phyloP scores from a whole-genome alignment of 2,888 invertebrate genomes.

The Ennomos fuscantarius region DNA sequence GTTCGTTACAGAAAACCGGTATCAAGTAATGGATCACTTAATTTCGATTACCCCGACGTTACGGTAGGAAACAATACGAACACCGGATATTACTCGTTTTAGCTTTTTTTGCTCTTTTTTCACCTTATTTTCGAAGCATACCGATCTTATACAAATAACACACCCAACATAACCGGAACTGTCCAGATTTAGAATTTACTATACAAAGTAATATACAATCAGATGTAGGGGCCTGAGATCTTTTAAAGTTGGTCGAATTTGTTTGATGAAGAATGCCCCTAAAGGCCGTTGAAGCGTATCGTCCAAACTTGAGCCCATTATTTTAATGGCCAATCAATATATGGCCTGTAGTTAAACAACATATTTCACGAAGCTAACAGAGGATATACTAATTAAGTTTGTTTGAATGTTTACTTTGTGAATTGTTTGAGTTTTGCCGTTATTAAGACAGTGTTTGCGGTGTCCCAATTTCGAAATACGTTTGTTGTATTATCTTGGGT shows the following conservation, averaged over 20 bases:
- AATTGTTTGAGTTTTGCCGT: constrained; percentile 74
- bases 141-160: constrained; percentile 67
- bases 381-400: constrained; percentile 77
- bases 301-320: constrained; percentile 71
- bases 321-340: constrained; percentile 79
- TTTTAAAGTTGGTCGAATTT: constrained; percentile 34
- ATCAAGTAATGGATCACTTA: constrained; percentile 83
- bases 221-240: constrained; percentile 33
- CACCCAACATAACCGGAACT: constrained; percentile 51
- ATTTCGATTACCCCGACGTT: constrained; percentile 78
- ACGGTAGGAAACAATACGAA: constrained; percentile 72
- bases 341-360: constrained; percentile 69
- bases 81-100: constrained; percentile 81
- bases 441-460: constrained; percentile 71
- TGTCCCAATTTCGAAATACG: constrained; percentile 56
- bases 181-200: constrained; percentile 22
- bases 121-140: constrained; percentile 68
- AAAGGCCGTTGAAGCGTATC: constrained; percentile 65
- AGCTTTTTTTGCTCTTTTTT: constrained; percentile 76
- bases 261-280: constrained; percentile 63
- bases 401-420: constrained; percentile 78
- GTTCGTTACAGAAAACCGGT: constrained; percentile 70
- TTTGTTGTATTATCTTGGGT: constrained; percentile 30
- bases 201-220: neutral
- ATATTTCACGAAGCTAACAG: constrained; percentile 63